Evolutionary conservation across 2,888 invertebrate species (phyloP), one percentile per base, ranked within the genome.

Genomic region (Phania funesta): DNA sequence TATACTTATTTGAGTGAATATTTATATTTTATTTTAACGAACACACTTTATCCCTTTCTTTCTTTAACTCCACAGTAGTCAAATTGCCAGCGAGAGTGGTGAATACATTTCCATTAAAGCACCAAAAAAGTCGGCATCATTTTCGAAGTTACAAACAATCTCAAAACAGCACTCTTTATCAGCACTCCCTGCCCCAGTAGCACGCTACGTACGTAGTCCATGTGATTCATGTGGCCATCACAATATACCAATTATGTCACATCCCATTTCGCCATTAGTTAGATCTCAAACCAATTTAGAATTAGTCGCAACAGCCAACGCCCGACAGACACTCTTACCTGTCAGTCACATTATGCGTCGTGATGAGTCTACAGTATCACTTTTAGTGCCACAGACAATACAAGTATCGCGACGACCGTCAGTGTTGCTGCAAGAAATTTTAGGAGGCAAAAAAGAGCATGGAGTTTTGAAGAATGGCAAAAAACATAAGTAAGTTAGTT

Each of bases 331-430:
- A 2, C 85, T 89, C 1, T 58, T 89, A 5, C 86, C 88, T 0
- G 29, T 16, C 50, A 60, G 29, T 0, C 22, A 79, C 4, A 85
- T 83, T 24, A 86, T 89, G 62, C 87, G 87, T 22, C 87, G 87
- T 2, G 86, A 88, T 52, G 90, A 90, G 67, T 90, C 90, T 0
- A 87, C 86, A 22, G 80, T 85, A 26, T 81, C 85, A 5, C 80
- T 86, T 1, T 58, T 85, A 24, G 83, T 86, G 11, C 83, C 83
- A 29, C 88, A 87, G 54, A 90, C 90, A 18, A 83, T 90, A 35
- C 90, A 90, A 67, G 86, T 90, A 9, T 90, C 91, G n/a, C 86
- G 91, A 13, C 85, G 91, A 7, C 91, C 91, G 2, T 91, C 91
- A 0, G 86, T 90, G 38, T 84, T 91, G 11, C 83, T 91, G 22